Evolutionary conservation across 2,113 vertebrate genomes (phyloP), one percentile per base, ranked within the genome.

Genomic region (Fregetta grallaria): DNA sequence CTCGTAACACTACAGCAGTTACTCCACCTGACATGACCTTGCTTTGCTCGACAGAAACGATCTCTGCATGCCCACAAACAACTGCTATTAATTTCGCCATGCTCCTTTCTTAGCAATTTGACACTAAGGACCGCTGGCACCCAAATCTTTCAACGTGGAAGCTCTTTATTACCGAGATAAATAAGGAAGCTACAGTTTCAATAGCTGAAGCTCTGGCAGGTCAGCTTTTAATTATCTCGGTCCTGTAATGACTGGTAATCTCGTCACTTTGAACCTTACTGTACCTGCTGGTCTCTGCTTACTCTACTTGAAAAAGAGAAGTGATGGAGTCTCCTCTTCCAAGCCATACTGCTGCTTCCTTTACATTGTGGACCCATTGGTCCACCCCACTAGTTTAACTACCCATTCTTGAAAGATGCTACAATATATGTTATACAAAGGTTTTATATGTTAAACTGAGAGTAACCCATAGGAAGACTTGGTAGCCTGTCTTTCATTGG

Each of bases 11-110:
- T 18, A 18, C 11, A 36, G 76, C 36, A 80, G 26, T 44, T 59
- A 47, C 5, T 81, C 29, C 49, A 50, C 44, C 40, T 73, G 47
- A 29, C 6, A 17, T 3, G 17, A 59, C 32, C 67, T 18, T 5
- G 17, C n/a, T 55, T 77, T 74, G n/a, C 38, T 71, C 0, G 0
- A 11, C 7, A 47, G 50, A 56, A 77, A 55, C 1, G 2, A 34
- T 29, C 47, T 67, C 59, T 66, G 19, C 15, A 16, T 20, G 42
- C n/a, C 65, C 49, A 47, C 71, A 55, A 55, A 71, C 29, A 29
- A 58, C 49, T 18, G 16, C 88, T 75, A 26, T 52, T 61, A 30
- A 82, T 85, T 88, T 91, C 50, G 73, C 6, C 3, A 0, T 2
- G 4, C n/a, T 92, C 25, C 26, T 66, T 93, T 77, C 82, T 52